Evolutionary conservation across 2,888 invertebrate genomes (phyloP).

Genomic region (Drosophila setosimentum): DNA sequence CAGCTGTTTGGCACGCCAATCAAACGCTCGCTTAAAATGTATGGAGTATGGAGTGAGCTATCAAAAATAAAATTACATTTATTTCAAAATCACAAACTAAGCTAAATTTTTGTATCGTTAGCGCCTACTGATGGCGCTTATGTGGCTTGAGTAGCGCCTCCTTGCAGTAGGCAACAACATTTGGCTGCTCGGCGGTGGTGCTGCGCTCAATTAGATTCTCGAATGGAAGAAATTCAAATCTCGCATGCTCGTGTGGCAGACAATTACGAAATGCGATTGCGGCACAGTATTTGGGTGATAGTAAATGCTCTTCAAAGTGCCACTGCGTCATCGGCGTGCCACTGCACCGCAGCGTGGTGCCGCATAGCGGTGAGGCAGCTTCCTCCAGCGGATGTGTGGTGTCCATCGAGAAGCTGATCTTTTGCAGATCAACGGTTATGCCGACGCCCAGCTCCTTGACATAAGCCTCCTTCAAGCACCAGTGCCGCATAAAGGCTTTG

Average conservation of each 20-base stretch:
- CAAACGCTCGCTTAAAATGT: neutral
- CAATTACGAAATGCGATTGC: constrained; percentile 89
- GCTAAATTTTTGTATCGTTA: constrained; percentile 16
- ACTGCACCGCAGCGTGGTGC: constrained; percentile 89
- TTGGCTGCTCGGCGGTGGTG: constrained; percentile 41
- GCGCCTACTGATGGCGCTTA: constrained; percentile 54
- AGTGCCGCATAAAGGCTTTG: constrained; percentile 93
- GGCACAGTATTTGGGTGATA: constrained; percentile 91
- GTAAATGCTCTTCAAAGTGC: constrained; percentile 93
- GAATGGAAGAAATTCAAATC: constrained; percentile 87
- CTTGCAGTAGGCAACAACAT: constrained; percentile 74
- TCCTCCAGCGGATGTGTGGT: constrained; percentile 86
- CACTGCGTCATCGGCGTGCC: constrained; percentile 88
- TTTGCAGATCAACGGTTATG: constrained; percentile 90
- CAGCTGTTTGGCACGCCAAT: constrained; percentile 45
- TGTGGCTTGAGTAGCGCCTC: constrained; percentile 74
- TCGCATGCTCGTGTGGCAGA: constrained; percentile 63
- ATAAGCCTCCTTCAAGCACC: constrained; percentile 98
- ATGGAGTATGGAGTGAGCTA: neutral
- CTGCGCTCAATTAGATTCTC: constrained; percentile 87
- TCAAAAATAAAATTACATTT: constrained; percentile 51
- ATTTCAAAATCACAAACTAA: constrained; percentile 42
- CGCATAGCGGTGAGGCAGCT: constrained; percentile 86
- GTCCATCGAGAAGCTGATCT: constrained; percentile 90
- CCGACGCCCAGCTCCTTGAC: constrained; percentile 96